Evolutionary conservation across 1,140 invertebrate species (phyloP).

Genomic region (Philaenus spumarius): DNA sequence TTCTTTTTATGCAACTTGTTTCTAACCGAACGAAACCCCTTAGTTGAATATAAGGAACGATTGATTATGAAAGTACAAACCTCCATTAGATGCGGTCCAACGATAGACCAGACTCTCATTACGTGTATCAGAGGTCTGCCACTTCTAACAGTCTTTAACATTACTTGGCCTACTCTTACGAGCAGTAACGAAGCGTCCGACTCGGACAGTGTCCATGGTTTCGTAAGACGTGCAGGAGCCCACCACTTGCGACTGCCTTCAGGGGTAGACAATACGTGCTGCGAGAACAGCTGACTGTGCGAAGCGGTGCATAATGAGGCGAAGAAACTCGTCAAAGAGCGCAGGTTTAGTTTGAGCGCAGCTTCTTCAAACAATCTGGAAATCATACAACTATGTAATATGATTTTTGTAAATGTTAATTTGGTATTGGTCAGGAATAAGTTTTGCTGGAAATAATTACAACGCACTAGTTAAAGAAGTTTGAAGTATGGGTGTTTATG

Average conservation of each 20-base stretch:
- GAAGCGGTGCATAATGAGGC: conserved; percentile 73
- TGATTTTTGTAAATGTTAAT: too few species aligned
- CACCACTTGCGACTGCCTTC: conserved; percentile 19
- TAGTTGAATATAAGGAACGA: neutral
- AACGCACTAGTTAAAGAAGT: too few species aligned
- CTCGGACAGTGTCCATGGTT: neutral
- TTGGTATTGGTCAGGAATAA: too few species aligned
- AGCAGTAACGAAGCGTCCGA: conserved; percentile 43
- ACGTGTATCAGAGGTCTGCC: conserved; percentile 82
- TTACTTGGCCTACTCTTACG: conserved; percentile 76
- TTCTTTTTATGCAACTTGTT: neutral
- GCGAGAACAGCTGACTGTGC: conserved; percentile 62
- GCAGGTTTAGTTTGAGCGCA: conserved; percentile 77
- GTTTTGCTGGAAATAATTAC: too few species aligned
- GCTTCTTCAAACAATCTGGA: conserved; percentile 70
- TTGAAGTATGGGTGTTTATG: too few species aligned
- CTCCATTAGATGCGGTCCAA: conserved; percentile 88
- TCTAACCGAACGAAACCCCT: too few species aligned
- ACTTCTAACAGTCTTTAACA: conserved; percentile 77
- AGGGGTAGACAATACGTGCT: neutral
- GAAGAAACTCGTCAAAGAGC: conserved; percentile 73
- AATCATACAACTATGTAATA: neutral
- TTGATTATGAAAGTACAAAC: conserved; percentile 37
- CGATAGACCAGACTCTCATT: conserved; percentile 81
- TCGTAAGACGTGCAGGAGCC: conserved; percentile 6